These are phyloP conservation scores for Ceyx cyanopectus DNA, from an alignment of 2,113 vertebrate genomes.

Conservation along the genomic window DNA sequence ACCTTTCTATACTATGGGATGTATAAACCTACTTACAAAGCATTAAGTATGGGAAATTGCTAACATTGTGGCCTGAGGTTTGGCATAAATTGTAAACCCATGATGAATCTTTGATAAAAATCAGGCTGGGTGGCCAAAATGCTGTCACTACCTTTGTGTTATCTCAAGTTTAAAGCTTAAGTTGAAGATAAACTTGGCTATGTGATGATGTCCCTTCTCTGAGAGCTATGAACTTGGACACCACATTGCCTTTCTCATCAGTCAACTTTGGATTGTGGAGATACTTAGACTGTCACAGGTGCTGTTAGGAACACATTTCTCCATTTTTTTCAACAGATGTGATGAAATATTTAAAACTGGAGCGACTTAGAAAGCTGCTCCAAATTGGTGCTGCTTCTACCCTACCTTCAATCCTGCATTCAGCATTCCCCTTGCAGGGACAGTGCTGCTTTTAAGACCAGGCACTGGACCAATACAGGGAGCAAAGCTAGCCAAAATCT, in stretches of 20 bases:
- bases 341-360: not conserved
- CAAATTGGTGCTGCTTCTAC: not conserved
- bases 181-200: not conserved
- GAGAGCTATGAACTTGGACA: not conserved
- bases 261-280: not conserved
- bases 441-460: not conserved
- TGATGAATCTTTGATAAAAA: not conserved
- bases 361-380: not conserved
- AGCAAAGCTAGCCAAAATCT: not conserved
- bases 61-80: not conserved
- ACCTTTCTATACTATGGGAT: not conserved
- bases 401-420: not conserved
- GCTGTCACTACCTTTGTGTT: not conserved
- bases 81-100: not conserved
- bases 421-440: not conserved
- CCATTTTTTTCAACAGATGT: not conserved
- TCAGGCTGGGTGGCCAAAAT: not conserved
- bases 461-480: not conserved
- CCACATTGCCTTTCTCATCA: not conserved
- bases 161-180: not conserved
- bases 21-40: not conserved
- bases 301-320: not conserved
- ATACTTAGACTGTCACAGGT: not conserved
- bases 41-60: not conserved
- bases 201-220: not conserved